These are phyloP conservation scores for Flexamia atlantica DNA, from an alignment of 2,888 invertebrate genomes.

Conservation along the genomic window DNA sequence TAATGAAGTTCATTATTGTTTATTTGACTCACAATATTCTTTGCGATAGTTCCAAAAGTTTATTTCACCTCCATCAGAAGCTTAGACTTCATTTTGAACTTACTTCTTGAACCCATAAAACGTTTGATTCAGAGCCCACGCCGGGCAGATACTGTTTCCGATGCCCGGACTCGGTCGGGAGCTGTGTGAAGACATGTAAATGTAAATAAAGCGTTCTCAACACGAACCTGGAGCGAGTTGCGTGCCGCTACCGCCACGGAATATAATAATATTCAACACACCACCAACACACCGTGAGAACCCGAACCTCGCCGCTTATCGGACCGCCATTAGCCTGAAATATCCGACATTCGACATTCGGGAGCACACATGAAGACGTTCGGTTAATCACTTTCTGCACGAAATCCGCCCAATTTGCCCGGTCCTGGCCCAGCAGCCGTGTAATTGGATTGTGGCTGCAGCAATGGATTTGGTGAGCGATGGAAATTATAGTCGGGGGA, in stretches of 20 bases:
- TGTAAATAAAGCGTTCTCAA: conserved; percentile 19
- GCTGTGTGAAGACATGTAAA: conserved; percentile 42
- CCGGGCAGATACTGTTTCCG: background rate
- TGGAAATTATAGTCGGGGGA: background rate
- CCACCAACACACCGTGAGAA: conserved; percentile 32
- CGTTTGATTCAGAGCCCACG: background rate
- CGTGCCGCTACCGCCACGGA: background rate
- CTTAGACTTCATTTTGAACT: too few species aligned
- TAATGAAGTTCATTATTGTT: too few species aligned
- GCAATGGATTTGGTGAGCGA: conserved; percentile 23
- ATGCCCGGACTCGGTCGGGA: background rate
- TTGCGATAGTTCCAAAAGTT: too few species aligned
- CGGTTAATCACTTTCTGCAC: conserved; percentile 44
- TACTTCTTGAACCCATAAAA: too few species aligned
- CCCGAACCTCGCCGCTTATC: conserved; percentile 14
- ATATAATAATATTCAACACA: conserved; percentile 52
- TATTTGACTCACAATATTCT: too few species aligned
- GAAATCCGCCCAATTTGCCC: conserved; percentile 38
- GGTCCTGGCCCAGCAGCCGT: background rate
- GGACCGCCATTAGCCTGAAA: conserved; percentile 51
- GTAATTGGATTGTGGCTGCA: conserved; percentile 21
- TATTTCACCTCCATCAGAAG: too few species aligned
- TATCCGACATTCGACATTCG: conserved; percentile 52
- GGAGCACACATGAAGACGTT: conserved; percentile 50
- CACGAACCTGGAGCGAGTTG: background rate